phyloP scores from a whole-genome alignment of 2,113 vertebrate genomes.

The Mastomys natalensis region DNA sequence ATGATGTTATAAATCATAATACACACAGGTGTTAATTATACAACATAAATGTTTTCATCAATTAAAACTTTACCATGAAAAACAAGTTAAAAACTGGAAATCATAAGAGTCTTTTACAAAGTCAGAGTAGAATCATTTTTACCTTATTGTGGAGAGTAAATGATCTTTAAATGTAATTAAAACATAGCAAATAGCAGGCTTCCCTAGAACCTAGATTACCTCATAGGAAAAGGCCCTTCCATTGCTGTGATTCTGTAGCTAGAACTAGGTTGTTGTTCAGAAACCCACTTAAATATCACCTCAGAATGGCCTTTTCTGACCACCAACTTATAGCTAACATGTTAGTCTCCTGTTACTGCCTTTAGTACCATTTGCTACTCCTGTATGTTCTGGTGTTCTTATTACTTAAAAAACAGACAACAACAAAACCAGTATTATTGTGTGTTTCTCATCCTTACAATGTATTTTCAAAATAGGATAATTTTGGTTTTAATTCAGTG shows the following conservation, averaged over 20 bases:
- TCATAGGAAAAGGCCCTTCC: neutral
- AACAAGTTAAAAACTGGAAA: neutral
- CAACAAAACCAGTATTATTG: neutral
- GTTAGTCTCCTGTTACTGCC: neutral
- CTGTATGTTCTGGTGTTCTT: neutral
- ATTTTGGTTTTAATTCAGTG: neutral
- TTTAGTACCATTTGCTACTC: neutral
- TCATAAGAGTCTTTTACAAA: neutral
- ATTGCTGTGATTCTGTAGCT: neutral
- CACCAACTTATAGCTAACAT: neutral
- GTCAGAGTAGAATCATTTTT: slow-evolving; percentile 17
- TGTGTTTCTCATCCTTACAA: neutral
- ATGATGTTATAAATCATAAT: neutral
- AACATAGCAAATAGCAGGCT: neutral
- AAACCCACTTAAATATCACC: neutral
- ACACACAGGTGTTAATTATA: neutral
- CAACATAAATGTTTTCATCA: neutral
- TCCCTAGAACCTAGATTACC: neutral
- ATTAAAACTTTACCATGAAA: slow-evolving; percentile 4
- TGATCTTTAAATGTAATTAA: slow-evolving; percentile 10
- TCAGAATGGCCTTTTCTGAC: neutral
- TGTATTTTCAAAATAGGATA: neutral
- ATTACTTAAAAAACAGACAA: neutral
- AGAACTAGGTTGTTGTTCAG: neutral
- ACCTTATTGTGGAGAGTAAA: neutral